Evolutionary conservation across 2,888 invertebrate species (phyloP), one percentile per base, ranked within the genome.

Genomic region (Helleia helle): DNA sequence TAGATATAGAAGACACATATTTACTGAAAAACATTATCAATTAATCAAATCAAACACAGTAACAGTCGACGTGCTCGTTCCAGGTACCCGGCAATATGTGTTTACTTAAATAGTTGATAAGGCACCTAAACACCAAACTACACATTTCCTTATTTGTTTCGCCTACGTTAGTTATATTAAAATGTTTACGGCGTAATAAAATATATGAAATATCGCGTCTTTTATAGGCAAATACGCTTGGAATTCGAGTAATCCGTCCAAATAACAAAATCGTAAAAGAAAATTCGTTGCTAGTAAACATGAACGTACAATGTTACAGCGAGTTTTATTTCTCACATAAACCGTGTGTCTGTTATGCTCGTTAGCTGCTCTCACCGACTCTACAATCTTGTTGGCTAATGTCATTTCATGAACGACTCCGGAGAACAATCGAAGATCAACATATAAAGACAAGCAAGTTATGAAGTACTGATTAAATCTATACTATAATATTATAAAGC

Each of bases 241-340:
- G 12, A 40, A 40, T 31, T 40, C 12, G n/a, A 31, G 40, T 26
- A 31, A 40, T 40, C 31, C 28, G 11, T 38, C 38, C 40, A 24
- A 40, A 40, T 40, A 40, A 40, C 36, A 47, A 25, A 48, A 46
- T 51, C 56, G 55, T 62, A 64, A 65, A 64, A 51, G 50, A 48
- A 50, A 56, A 56, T 58, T 56, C 49, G 56, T 52, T 34, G 49
- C 39, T 49, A 49, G 51, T 56, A 59, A 56, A 56, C 59, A 60
- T 61, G 56, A 57, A 54, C 56, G 55, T 58, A 63, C 60, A 59
- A 58, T 62, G 64, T 57, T 52, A 51, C 52, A 51, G 55, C 51
- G 50, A 44, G 47, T 56, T 63, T 65, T 63, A 65, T 55, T 50
- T 54, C 50, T 30, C 41, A 47, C 54, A 51, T 62, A 60, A 63